Base-by-base conservation (phyloP, 2,797 vertebrate genomes). In the Gadopsis bispinosus region DNA sequence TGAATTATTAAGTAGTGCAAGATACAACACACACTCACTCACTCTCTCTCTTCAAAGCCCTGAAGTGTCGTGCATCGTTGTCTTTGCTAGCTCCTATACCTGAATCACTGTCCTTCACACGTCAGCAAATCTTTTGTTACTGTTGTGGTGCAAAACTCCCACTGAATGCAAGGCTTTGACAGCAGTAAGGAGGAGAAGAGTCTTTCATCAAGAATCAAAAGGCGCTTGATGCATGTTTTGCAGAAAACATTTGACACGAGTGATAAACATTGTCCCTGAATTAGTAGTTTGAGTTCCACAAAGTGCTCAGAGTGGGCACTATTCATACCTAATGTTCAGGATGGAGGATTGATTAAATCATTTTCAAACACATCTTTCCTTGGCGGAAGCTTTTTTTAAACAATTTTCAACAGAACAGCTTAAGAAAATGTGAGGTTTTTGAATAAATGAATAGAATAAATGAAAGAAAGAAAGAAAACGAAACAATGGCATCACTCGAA, bases 1-100 rank as follows among this genome's bases (percentile, higher is more conserved):
- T 91, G 80, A 91, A 91, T 91, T 88, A 93, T 91, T 89, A 80
- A 92, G 48, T 59, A 62, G n/a, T 69, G 35, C 45, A 72, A 72
- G 75, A 62, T 33, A 54, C 29, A 56, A 58, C 56, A 54, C 19
- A 51, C 54, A 75, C 64, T 51, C 43, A 37, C 63, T 47, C n/a
- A 35, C 61, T 50, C 75, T 1, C n/a, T 11, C 12, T 39, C 1
- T 31, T 65, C 62, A 48, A 47, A 48, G 26, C 45, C 19, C 63
- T 47, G 22, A 41, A 65, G 31, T 39, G 55, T 50, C 12, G 13
- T 80, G 33, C 60, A 55, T 80, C 65, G 65, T 26, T 45, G 69
- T 0, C 20, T 79, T 69, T 19, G 29, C 12, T 41, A 13, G n/a
- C 9, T n/a, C 10, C 11, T 67, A 11, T 39, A 33, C 53, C 63